phyloP scores from a whole-genome alignment of 2,113 vertebrate genomes.

The Scopus umbretta region DNA sequence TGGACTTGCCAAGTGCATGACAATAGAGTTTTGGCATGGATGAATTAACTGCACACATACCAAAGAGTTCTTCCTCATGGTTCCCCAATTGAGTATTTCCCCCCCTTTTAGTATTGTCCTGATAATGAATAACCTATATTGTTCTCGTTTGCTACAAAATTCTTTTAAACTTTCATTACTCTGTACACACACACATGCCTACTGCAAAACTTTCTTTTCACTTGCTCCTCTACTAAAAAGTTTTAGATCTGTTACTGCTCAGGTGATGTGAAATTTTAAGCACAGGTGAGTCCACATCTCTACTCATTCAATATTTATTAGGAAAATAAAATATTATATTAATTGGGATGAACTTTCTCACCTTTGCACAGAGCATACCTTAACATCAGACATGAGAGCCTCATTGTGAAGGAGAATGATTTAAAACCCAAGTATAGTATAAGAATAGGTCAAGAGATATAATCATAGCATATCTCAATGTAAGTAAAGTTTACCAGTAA shows the following conservation, averaged over 20 bases:
- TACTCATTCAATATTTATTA: background rate
- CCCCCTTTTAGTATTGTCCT: background rate
- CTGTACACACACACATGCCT: background rate
- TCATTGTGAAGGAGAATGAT: background rate
- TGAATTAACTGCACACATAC: background rate
- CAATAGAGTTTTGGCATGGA: background rate
- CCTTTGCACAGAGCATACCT: background rate
- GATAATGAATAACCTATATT: background rate
- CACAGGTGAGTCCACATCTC: background rate
- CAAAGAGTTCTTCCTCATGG: background rate
- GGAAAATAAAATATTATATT: background rate
- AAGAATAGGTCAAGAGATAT: background rate
- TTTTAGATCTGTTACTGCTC: background rate
- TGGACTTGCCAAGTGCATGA: background rate
- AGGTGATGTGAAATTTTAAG: background rate
- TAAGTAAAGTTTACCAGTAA: background rate
- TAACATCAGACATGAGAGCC: background rate
- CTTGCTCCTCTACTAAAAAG: background rate
- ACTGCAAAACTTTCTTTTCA: background rate
- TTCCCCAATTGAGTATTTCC: accelerated
- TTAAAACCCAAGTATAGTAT: background rate
- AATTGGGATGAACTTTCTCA: background rate
- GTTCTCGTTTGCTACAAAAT: background rate
- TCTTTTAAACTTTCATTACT: background rate
- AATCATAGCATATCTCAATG: background rate